Base-by-base conservation (phyloP, 2,797 vertebrate genomes). In the Falco concolor region DNA sequence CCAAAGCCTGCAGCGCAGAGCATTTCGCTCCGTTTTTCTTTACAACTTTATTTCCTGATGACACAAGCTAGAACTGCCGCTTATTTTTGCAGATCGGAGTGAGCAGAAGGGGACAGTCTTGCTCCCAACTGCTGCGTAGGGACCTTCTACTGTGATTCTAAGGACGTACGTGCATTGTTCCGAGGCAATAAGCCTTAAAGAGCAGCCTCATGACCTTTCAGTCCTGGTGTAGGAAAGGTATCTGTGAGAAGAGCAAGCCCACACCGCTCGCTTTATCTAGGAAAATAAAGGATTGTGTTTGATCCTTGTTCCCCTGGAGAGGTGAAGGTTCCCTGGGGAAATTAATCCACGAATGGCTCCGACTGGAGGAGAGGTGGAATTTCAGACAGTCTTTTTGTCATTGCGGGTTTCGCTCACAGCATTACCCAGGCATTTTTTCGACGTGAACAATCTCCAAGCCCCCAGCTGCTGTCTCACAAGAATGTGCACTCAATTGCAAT, bases 401-500 rank as follows among this genome's bases (percentile, higher is more conserved):
- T 12, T 5, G 18, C 5, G n/a, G 67, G 42, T 20, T 70, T 49
- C 6, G 3, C 82, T 57, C 21, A 5, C 21, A 14, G 24, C 21
- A 27, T 20, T 30, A 30, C 9, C 45, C 32, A 8, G 27, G 57
- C 27, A 23, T 77, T n/a, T 47, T 47, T 40, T 4, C n/a, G 70
- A 14, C 10, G 3, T 18, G 52, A 73, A 6, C 79, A 28, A 14
- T 19, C n/a, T 7, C 44, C 2, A 15, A 68, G 57, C 20, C 78
- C 59, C 61, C 76, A 78, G 87, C 69, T 25, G n/a, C 5, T 47
- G 4, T 32, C 68, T 65, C 23, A 10, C 5, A 30, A 20, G 36
- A 59, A n/a, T 1, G 18, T 4, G 54, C 13, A 0, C 20, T 25
- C 3, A 3, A 3, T 1, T 8, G 40, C 6, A 6, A 60, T 8